phyloP scores from a whole-genome alignment of 1,140 invertebrate genomes.

The Melipona quadrifasciata region DNA sequence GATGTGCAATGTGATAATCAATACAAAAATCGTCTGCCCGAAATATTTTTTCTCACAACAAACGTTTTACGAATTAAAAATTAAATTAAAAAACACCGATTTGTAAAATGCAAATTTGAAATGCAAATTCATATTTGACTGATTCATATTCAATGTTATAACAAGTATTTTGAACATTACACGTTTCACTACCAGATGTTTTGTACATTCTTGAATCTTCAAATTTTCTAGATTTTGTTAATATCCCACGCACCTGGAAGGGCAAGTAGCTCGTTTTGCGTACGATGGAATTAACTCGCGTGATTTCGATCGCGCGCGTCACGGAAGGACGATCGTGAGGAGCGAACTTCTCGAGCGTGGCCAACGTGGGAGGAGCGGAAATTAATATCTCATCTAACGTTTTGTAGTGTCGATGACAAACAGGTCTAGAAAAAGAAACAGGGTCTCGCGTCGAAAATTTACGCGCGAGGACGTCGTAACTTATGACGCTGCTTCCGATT shows the following conservation, averaged over 20 bases:
- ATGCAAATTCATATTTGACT: too few relatives aligned
- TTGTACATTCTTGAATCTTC: too few relatives aligned
- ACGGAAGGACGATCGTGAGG: slow-evolving; percentile 59
- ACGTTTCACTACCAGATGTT: too few relatives aligned
- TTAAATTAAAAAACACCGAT: too few relatives aligned
- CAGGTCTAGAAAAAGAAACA: background rate
- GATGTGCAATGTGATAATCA: too few relatives aligned
- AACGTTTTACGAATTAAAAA: too few relatives aligned
- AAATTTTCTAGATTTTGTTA: slow-evolving; percentile 13
- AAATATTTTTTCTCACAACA: too few relatives aligned
- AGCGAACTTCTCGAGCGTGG: slow-evolving; percentile 28
- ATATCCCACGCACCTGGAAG: background rate
- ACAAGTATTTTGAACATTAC: too few relatives aligned
- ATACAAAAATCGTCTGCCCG: too few relatives aligned
- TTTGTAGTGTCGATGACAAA: slow-evolving; percentile 22
- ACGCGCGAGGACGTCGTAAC: background rate
- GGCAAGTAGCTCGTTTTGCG: slow-evolving; percentile 28
- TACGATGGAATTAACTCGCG: slow-evolving; percentile 44
- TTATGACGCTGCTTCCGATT: background rate
- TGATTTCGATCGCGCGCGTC: slow-evolving; percentile 61
- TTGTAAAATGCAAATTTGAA: too few relatives aligned
- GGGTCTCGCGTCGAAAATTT: background rate
- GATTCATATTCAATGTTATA: too few relatives aligned
- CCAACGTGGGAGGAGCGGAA: slow-evolving; percentile 60
- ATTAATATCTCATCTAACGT: slow-evolving; percentile 58